Evolutionary conservation across 2,888 invertebrate genomes (phyloP).

Genomic region (Eupsilia transversa): DNA sequence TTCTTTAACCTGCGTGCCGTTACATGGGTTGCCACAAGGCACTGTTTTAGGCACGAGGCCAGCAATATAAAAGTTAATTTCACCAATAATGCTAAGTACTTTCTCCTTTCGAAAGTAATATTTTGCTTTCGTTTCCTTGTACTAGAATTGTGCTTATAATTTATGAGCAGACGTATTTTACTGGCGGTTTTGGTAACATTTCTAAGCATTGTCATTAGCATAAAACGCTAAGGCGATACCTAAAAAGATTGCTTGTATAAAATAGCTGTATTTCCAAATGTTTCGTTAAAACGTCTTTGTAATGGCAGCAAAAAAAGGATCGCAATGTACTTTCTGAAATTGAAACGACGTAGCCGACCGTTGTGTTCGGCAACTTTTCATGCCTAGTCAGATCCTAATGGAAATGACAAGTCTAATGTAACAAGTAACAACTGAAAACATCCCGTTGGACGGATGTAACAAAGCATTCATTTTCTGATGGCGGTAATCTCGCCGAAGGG

Average conservation of each 20-base stretch:
- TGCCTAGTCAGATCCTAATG: slow-evolving; percentile 81
- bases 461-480: slow-evolving; percentile 90
- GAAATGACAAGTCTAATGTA: slow-evolving; percentile 88
- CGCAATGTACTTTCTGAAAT: slow-evolving; percentile 72
- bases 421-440: slow-evolving; percentile 88
- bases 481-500: slow-evolving; percentile 90
- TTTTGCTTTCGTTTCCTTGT: slow-evolving; percentile 18
- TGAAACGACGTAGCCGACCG: slow-evolving; percentile 78
- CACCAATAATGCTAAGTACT: slow-evolving; percentile 1
- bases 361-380: slow-evolving; percentile 81
- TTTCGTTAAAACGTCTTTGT: slow-evolving; percentile 50
- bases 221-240: slow-evolving; percentile 39
- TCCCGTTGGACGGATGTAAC: slow-evolving; percentile 86
- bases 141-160: slow-evolving; percentile 28
- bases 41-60: background rate
- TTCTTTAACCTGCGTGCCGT: background rate
- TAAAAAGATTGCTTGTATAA: slow-evolving; percentile 43
- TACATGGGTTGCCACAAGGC: background rate
- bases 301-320: slow-evolving; percentile 62
- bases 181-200: slow-evolving; percentile 27
- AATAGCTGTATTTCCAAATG: slow-evolving; percentile 51
- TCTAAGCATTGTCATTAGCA: slow-evolving; percentile 45
- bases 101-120: slow-evolving; percentile 31
- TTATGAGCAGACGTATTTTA: slow-evolving; percentile 42
- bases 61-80: slow-evolving; percentile 6